Evolutionary conservation across 2,888 invertebrate species (phyloP), one percentile per base, ranked within the genome.

Genomic region (Oscheius sp.): DNA sequence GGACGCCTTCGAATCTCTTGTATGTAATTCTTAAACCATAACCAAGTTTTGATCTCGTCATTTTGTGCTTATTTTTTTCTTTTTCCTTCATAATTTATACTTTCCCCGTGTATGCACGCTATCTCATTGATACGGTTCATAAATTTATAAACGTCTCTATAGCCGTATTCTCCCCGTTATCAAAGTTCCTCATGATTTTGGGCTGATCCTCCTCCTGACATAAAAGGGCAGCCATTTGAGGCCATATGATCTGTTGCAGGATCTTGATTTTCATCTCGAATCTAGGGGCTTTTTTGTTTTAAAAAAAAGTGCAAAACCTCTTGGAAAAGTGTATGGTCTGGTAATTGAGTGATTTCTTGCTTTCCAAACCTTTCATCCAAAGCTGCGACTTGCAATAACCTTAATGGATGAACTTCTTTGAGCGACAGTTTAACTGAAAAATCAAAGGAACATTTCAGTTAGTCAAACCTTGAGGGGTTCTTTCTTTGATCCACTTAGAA

Each of bases 311-410:
- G 23, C 50, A 1, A 8, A 8, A 61, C 61, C n/a, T 61, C 61
- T 45, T 72, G 45, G 65, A 73, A 78, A 1, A 80, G 65, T 8
- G 75, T 73, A 33, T 82, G 77, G 69, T 85, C 85, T 8, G 83
- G 83, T 5, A 84, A 75, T 6, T 83, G 72, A 39, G 72, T 65
- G 1, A 83, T 74, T 23, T 79, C 72, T 66, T 85, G 84, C 17
- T 57, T 66, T 20, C 85, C 85, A 58, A 85, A 85, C 5, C 82
- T 10, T 6, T 69, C 25, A 39, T 75, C 69, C 8, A 70, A 65
- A 33, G 53, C 20, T 27, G 29, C 74, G 15, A 79, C 48, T 72
- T 84, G 83, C 20, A 84, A 67, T 31, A 72, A 69, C 15, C 79
- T 71, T 4, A 84, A 64, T 0, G 84, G 84, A 71, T 83, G 77